Conservation (phyloP, 1,140 invertebrate species). For the Cotesia chilonis region DNA sequence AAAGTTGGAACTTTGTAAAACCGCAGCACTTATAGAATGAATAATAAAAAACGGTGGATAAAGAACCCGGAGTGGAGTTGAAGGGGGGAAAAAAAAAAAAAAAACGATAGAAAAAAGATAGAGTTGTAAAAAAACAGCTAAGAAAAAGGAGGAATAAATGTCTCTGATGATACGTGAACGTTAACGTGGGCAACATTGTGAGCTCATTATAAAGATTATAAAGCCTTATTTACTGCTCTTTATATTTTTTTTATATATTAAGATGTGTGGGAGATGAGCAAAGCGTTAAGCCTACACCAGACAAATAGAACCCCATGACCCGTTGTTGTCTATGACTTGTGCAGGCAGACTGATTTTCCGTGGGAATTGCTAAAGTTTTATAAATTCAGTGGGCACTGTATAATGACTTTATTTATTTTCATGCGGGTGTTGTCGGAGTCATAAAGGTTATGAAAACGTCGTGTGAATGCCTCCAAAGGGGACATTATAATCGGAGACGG, state of each 20-base stretch:
- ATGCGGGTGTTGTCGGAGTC: conserved; percentile 10
- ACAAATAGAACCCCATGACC: too few relatives aligned
- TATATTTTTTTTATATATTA: background rate
- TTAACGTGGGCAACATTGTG: background rate
- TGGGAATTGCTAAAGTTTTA: background rate
- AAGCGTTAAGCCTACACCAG: background rate
- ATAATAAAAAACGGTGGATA: conserved; percentile 11
- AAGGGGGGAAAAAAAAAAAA: background rate
- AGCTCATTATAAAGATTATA: background rate
- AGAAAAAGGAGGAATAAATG: background rate
- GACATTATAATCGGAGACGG: background rate
- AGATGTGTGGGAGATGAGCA: background rate
- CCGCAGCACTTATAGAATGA: conserved; percentile 7
- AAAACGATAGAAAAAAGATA: background rate
- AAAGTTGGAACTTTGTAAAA: background rate
- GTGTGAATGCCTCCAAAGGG: background rate
- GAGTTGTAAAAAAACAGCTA: background rate
- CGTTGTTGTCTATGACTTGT: conserved; percentile 2
- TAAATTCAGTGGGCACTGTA: background rate
- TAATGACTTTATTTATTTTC: conserved; percentile 13
- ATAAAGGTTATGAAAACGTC: conserved; percentile 10
- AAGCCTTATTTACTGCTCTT: background rate
- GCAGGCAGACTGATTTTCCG: conserved; percentile 9
- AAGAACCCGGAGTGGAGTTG: background rate
- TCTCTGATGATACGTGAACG: conserved; percentile 3